Evolutionary conservation across 2,888 invertebrate genomes (phyloP).

Genomic region (Amiota mariae): DNA sequence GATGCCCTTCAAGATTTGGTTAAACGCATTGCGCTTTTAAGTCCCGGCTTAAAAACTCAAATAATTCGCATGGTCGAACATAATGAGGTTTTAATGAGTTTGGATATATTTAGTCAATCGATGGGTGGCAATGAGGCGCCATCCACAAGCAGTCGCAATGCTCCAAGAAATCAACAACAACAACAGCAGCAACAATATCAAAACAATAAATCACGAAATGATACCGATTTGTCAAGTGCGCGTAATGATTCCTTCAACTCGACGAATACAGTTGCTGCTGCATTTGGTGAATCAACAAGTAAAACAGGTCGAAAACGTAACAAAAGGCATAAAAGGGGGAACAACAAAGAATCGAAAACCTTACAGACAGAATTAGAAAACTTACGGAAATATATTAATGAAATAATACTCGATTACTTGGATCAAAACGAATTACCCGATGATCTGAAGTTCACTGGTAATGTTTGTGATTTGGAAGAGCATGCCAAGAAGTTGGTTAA

Average conservation of each 20-base stretch:
- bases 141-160: conserved; percentile 42
- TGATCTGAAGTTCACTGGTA: conserved; percentile 51
- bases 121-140: conserved; percentile 42
- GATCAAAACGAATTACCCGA: conserved; percentile 46
- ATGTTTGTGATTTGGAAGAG: conserved; percentile 76
- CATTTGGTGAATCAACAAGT: not conserved
- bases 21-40: conserved; percentile 25
- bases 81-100: conserved; percentile 49
- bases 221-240: not conserved
- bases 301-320: conserved; percentile 15
- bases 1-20: conserved; percentile 53
- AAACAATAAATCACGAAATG: conserved; percentile 10
- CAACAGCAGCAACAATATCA: conserved; percentile 23
- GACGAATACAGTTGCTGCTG: too few relatives aligned
- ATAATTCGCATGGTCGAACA: conserved; percentile 47
- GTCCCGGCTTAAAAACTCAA: conserved; percentile 44
- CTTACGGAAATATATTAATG: conserved; percentile 63
- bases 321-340: conserved; percentile 29
- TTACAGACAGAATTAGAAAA: conserved; percentile 50
- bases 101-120: conserved; percentile 45
- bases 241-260: not conserved
- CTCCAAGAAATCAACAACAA: conserved; percentile 5
- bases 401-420: conserved; percentile 56
- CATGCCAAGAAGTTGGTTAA: conserved; percentile 73
- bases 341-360: conserved; percentile 21